These are phyloP conservation scores for Astatotilapia flaviijosephi DNA, from an alignment of 2,113 vertebrate genomes.

Conservation along the genomic window DNA sequence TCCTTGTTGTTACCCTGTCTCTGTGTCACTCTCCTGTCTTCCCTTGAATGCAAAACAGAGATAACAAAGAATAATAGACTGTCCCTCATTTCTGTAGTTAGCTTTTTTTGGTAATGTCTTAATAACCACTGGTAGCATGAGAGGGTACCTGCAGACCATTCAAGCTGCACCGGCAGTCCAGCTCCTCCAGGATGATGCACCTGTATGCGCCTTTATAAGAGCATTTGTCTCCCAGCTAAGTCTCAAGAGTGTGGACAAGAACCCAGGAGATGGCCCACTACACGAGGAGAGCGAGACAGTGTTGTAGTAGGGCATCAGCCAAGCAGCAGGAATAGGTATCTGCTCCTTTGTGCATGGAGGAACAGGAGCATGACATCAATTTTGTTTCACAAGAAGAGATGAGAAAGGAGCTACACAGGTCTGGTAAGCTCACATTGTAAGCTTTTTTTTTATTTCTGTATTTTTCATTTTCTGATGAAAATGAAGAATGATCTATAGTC, in stretches of 20 bases:
- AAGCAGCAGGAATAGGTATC: neutral
- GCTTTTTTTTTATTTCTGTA: neutral
- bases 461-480: neutral
- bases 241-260: neutral
- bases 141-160: neutral
- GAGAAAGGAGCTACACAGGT: neutral
- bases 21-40: neutral
- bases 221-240: neutral
- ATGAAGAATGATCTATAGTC: neutral
- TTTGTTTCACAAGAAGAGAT: neutral
- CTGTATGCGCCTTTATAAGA: rapidly evolving
- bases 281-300: rapidly evolving
- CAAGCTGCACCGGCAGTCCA: neutral
- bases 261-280: neutral
- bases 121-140: neutral
- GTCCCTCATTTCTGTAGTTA: neutral
- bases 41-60: neutral
- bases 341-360: neutral
- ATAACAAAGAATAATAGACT: neutral
- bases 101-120: neutral
- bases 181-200: neutral
- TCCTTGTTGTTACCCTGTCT: neutral
- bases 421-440: neutral
- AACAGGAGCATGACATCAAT: neutral
- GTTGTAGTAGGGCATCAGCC: rapidly evolving